Evolutionary conservation across 2,888 invertebrate genomes (phyloP).

Genomic region (Stenodema calcarata): DNA sequence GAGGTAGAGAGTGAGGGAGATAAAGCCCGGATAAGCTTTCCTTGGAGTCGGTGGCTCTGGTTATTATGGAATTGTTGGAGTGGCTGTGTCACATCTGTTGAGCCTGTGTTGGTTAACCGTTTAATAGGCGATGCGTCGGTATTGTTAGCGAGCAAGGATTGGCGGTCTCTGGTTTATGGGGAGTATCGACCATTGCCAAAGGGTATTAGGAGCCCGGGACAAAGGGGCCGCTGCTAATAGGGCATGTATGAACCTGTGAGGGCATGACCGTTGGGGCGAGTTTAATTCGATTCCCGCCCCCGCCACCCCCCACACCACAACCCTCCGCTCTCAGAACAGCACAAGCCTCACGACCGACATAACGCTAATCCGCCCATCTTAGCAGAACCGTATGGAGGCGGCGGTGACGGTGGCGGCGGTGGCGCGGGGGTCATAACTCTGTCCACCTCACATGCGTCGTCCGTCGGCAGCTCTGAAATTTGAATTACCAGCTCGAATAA

Average conservation of each 20-base stretch:
- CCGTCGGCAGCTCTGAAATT: neutral
- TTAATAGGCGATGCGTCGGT: neutral
- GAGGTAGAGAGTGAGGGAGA: no score
- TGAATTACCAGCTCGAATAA: neutral
- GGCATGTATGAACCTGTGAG: neutral
- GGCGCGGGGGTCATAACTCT: neutral
- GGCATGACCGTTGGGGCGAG: neutral
- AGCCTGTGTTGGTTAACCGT: neutral
- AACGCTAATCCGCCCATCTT: neutral
- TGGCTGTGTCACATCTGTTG: neutral
- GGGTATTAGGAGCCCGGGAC: neutral
- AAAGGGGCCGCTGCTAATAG: neutral
- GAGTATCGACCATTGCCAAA: neutral
- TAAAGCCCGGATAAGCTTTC: no score
- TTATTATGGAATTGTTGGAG: neutral
- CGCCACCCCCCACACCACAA: neutral
- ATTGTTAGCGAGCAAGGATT: neutral
- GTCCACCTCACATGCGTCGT: neutral
- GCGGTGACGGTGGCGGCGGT: no score
- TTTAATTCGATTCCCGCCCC: neutral
- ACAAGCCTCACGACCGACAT: neutral
- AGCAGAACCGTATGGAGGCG: no score
- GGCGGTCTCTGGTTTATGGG: neutral
- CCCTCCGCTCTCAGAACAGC: neutral
- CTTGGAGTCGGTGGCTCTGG: no score